phyloP scores from a whole-genome alignment of 2,113 vertebrate genomes.

The Callipepla californica region DNA sequence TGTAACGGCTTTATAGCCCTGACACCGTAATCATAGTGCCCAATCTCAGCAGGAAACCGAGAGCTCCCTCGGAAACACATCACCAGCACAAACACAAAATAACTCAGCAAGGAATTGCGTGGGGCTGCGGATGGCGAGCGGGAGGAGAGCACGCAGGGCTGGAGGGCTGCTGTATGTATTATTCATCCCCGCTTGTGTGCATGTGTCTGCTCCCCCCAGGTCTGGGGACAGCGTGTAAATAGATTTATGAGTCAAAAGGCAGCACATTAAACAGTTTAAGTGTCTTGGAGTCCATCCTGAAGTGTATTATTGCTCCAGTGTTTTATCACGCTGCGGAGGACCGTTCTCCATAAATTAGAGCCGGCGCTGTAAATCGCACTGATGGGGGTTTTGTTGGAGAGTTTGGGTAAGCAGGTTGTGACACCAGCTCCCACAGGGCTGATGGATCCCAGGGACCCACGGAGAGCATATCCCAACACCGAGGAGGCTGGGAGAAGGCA shows the following conservation, averaged over 20 bases:
- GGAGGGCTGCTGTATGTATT: constrained; percentile 48
- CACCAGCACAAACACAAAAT: constrained; percentile 52
- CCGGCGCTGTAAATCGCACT: not conserved
- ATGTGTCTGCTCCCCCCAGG: constrained; percentile 24
- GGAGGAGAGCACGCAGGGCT: not conserved
- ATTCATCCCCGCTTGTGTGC: constrained; percentile 31
- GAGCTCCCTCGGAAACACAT: constrained; percentile 15
- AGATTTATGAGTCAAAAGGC: constrained; percentile 68
- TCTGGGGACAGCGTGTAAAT: constrained; percentile 39
- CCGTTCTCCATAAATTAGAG: constrained; percentile 46
- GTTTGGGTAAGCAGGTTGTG: not conserved
- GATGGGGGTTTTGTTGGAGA: not conserved
- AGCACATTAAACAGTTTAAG: constrained; percentile 60
- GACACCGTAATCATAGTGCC: constrained; percentile 4
- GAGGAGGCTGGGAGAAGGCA: not conserved
- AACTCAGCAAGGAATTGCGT: constrained; percentile 19
- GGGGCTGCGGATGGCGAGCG: not conserved
- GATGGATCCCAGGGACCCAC: not conserved
- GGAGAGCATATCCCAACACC: not conserved
- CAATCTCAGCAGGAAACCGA: constrained; percentile 25
- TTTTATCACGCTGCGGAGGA: constrained; percentile 47
- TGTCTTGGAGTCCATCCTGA: constrained; percentile 64
- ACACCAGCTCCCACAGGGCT: fast-evolving
- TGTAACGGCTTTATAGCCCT: constrained; percentile 45
- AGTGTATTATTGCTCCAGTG: constrained; percentile 57